Base-by-base conservation (phyloP, 2,888 invertebrate species). In the Metopia argyrocephala region DNA sequence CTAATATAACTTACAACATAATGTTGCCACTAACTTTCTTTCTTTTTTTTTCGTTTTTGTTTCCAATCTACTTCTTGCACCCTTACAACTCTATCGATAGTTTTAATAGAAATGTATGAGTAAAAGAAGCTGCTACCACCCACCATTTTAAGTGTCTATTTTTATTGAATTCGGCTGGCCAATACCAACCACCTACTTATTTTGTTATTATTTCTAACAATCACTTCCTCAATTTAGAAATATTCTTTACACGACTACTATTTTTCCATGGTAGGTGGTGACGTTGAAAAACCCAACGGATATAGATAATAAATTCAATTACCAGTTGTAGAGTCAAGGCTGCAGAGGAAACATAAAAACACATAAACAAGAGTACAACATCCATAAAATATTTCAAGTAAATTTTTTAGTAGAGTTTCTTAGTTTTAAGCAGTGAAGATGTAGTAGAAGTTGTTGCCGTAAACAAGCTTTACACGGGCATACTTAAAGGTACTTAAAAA, bases 221-320 rank as follows among this genome's bases (percentile, higher is more conserved):
- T 66, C 18, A 64, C 50, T 66, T 62, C 68, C 68, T 76, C 52
- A 57, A 52, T 59, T 69, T 71, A 69, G 28, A n/a, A n/a, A n/a
- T n/a, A n/a, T n/a, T n/a, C 62, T 65, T 62, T 52, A 70, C 23
- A 61, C 59, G 38, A 38, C 18, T 20, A 62, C 21, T 9, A n/a
- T 18, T 6, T 38, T 38, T n/a, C n/a, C n/a, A n/a, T n/a, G n/a
- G 38, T 38, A 38, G 52, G 50, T 78, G 74, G 74, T 57, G 70
- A 12, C 15, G 38, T 9, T 15, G 31, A 31, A 74, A 78, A 78
- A 61, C 54, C 66, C 69, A 66, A 71, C 59, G 66, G 78, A 81
- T 69, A 70, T 78, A 78, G 81, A 81, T 74, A 78, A 78, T 78
- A 81, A 81, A 81, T 81, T 81, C 78, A 81, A 81, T 81, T 78